Evolutionary conservation across 2,113 vertebrate species (phyloP).

Genomic region (Nematolebias whitei): DNA sequence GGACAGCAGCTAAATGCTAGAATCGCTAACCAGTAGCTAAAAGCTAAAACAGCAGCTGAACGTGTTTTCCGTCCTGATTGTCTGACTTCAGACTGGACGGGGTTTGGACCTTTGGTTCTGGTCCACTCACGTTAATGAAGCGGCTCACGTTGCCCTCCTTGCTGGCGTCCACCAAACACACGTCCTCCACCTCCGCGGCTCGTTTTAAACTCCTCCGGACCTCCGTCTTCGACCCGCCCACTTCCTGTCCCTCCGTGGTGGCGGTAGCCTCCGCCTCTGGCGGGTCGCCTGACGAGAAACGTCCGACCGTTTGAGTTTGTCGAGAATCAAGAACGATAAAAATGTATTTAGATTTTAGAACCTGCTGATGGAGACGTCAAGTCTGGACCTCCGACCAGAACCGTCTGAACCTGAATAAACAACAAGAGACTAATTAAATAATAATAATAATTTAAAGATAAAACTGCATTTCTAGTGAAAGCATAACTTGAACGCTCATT

Average conservation of each 20-base stretch:
- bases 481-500: too few species aligned
- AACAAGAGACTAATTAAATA: too few species aligned
- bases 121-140: conserved; percentile 87
- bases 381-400: not conserved
- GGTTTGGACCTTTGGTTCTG: not conserved
- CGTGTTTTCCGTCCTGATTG: rapidly evolving
- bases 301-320: not conserved
- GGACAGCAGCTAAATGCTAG: not conserved
- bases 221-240: not conserved
- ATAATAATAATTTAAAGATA: too few species aligned
- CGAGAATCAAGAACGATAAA: not conserved
- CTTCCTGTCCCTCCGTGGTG: not conserved
- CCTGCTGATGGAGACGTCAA: not conserved
- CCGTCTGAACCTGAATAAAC: conserved; percentile 1
- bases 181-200: conserved; percentile 25
- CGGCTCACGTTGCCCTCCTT: conserved; percentile 94
- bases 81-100: not conserved
- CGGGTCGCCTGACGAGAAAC: conserved; percentile 15
- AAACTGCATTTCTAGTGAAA: too few species aligned
- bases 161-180: conserved; percentile 87
- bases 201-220: conserved; percentile 15
- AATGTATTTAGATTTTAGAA: not conserved
- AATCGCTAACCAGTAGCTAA: too few species aligned
- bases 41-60: not conserved
- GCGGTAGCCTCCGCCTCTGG: not conserved